Evolutionary conservation across 2,113 vertebrate species (phyloP).

Genomic region (Nasalis larvatus): DNA sequence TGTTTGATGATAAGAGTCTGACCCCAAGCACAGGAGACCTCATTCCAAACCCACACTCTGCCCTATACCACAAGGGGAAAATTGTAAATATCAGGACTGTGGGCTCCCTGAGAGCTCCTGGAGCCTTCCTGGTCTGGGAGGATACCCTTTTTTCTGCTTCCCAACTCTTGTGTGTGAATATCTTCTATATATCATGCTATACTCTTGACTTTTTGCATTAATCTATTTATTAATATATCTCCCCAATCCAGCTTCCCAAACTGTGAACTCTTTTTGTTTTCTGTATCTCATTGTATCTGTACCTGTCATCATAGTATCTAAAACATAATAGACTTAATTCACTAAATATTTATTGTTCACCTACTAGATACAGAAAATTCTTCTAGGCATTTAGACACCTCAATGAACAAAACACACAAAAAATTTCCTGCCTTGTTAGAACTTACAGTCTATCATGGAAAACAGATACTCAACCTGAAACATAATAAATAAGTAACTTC

Average conservation of each 20-base stretch:
- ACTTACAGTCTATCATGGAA: not conserved
- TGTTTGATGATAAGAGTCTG: not conserved
- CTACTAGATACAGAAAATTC: not conserved
- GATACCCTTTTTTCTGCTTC: not conserved
- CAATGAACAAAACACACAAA: not conserved
- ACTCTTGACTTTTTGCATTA: not conserved
- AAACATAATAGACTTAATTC: not conserved
- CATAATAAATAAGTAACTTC: not conserved
- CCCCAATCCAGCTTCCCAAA: too few relatives aligned
- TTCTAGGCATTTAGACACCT: not conserved
- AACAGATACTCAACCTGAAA: not conserved
- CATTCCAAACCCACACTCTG: not conserved
- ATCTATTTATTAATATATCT: not conserved
- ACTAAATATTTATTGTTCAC: not conserved
- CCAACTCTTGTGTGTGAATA: not conserved
- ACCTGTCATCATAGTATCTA: not conserved
- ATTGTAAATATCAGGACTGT: fast-evolving
- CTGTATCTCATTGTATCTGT: not conserved
- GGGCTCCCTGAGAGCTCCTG: not conserved
- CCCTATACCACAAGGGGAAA: not conserved
- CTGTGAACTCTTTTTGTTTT: not conserved
- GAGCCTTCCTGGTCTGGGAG: not conserved
- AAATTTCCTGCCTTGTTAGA: not conserved
- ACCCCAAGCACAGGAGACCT: not conserved
- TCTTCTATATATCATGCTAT: not conserved